phyloP scores from a whole-genome alignment of 2,113 vertebrate genomes.

The Pseudopipra pipra region DNA sequence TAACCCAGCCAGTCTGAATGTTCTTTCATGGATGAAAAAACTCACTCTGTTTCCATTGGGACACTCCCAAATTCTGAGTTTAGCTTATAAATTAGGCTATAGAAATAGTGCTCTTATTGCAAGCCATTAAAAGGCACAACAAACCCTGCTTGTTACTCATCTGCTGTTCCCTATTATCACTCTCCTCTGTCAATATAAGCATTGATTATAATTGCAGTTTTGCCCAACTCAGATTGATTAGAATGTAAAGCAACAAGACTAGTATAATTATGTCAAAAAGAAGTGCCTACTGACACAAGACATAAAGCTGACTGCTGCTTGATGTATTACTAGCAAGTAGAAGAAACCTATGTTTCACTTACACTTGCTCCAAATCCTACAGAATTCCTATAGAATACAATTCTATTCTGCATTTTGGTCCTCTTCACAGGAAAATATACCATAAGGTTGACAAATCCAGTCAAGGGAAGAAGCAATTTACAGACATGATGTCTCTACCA shows the following conservation, averaged over 20 bases:
- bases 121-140: slow-evolving; percentile 42
- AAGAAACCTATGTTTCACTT: neutral
- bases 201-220: slow-evolving; percentile 87
- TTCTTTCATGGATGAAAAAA: neutral
- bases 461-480: neutral
- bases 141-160: slow-evolving; percentile 80
- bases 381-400: neutral
- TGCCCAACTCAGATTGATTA: slow-evolving; percentile 86
- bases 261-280: slow-evolving; percentile 83
- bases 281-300: neutral
- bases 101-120: neutral
- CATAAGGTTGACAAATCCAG: neutral
- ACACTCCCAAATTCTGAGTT: neutral
- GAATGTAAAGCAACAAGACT: slow-evolving; percentile 87
- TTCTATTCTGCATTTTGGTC: neutral
- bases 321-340: neutral
- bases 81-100: slow-evolving; percentile 39
- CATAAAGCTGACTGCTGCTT: neutral
- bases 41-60: neutral
- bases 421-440: neutral
- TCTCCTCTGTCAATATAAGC: slow-evolving; percentile 77
- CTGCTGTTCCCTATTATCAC: slow-evolving; percentile 84
- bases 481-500: rapidly evolving
- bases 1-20: neutral
- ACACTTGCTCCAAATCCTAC: neutral